Percentiles rank a stretch among this genome's conserved stretches.
Evolutionary conservation across 2,113 vertebrate species (phyloP).

Genomic region (Pithys albifrons): DNA sequence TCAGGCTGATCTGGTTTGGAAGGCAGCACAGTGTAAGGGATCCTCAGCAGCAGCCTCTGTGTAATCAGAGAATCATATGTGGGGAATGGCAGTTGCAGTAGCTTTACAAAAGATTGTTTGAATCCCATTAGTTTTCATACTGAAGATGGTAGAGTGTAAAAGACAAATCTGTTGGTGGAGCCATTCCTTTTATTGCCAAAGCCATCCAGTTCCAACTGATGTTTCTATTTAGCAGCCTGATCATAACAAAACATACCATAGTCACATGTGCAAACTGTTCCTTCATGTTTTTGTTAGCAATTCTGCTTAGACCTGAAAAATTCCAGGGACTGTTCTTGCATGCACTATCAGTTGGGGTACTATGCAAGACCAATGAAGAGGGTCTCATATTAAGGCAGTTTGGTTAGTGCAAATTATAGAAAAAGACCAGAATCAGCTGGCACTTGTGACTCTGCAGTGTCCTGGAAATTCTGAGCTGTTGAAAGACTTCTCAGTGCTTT

Average conservation of each 20-base stretch:
- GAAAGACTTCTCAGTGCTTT: conserved; percentile 40
- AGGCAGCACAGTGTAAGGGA: neutral
- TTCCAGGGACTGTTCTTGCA: neutral
- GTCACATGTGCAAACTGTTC: neutral
- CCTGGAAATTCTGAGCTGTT: conserved; percentile 64
- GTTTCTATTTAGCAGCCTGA: neutral
- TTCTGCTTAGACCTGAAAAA: neutral
- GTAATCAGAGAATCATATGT: neutral
- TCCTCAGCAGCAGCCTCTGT: neutral
- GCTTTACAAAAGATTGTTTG: neutral
- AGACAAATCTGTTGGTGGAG: neutral
- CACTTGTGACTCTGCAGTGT: conserved; percentile 57
- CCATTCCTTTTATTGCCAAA: neutral
- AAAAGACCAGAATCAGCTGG: conserved; percentile 52
- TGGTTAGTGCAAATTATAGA: conserved; percentile 57
- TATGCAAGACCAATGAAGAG: conserved; percentile 34
- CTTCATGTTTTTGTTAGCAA: neutral
- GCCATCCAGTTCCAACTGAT: neutral
- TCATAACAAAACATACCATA: neutral
- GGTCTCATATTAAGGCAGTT: conserved; percentile 25
- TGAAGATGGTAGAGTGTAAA: neutral
- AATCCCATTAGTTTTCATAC: neutral
- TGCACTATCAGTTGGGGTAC: neutral
- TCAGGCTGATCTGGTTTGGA: neutral
- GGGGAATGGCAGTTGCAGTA: neutral